Conservation (phyloP, 2,113 vertebrate genomes). For the Ploceus nigricollis region DNA sequence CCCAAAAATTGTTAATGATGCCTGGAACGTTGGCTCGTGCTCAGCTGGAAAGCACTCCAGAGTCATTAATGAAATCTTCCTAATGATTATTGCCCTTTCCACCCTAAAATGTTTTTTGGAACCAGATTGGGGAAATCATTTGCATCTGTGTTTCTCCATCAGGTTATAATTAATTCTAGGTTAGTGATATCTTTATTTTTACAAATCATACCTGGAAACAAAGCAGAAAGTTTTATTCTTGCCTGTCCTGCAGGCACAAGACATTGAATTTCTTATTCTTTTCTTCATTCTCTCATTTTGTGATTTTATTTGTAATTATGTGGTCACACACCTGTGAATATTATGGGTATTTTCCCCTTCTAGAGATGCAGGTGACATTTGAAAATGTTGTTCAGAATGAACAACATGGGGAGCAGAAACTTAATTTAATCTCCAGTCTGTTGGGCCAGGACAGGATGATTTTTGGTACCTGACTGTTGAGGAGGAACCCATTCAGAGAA, state of each 20-base stretch:
- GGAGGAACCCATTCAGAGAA: not conserved
- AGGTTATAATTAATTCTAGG: not conserved
- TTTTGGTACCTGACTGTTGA: not conserved
- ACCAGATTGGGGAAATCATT: not conserved
- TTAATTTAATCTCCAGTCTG: not conserved
- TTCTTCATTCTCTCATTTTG: not conserved
- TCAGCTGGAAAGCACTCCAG: not conserved
- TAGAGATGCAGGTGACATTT: not conserved
- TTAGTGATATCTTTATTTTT: not conserved
- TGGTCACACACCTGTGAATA: not conserved
- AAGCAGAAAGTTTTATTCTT: not conserved
- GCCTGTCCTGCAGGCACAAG: not conserved
- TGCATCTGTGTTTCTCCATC: not conserved
- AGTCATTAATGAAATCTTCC: not conserved
- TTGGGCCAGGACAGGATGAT: not conserved
- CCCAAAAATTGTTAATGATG: not conserved
- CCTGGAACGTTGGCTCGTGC: not conserved
- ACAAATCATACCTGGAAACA: not conserved
- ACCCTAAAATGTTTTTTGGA: not conserved
- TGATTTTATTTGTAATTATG: not conserved
- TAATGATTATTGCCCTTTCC: not conserved
- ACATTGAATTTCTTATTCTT: not conserved
- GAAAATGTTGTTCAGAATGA: not conserved
- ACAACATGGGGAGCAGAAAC: not conserved
- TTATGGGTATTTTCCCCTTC: not conserved